phyloP scores from a whole-genome alignment of 2,888 invertebrate species.

The Hirtodrosophila cameraria region DNA sequence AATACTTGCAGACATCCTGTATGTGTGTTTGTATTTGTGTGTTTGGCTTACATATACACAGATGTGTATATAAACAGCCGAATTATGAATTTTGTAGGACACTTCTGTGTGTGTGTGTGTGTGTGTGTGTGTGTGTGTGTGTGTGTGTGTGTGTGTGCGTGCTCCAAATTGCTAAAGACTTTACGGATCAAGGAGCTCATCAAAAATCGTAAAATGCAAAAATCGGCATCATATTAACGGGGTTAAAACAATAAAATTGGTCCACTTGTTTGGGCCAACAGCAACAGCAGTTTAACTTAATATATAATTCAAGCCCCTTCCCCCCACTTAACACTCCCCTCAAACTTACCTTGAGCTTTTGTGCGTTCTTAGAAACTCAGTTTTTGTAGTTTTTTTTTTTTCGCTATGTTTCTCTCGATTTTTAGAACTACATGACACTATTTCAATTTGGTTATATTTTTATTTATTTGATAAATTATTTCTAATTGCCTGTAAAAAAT shows the following conservation, averaged over 20 bases:
- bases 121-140: constrained; percentile 1
- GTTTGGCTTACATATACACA: constrained; percentile 29
- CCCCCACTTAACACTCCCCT: too few species aligned
- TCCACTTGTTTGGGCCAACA: constrained; percentile 32
- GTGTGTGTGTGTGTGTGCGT: constrained; percentile 27
- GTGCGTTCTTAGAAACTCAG: constrained; percentile 44
- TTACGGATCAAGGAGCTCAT: constrained; percentile 79
- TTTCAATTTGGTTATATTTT: constrained; percentile 24
- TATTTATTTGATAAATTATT: constrained; percentile 12
- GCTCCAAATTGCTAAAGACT: constrained; percentile 61
- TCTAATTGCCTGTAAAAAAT: constrained; percentile 33
- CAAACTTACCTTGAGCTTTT: constrained; percentile 57
- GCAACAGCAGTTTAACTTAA: constrained; percentile 23
- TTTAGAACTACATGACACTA: constrained; percentile 52
- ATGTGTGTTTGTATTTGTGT: constrained; percentile 5
- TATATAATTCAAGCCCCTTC: background rate
- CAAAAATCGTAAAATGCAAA: constrained; percentile 77
- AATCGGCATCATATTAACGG: constrained; percentile 50
- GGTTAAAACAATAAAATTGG: constrained; percentile 24
- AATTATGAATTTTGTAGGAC: constrained; percentile 79
- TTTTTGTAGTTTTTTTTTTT: constrained; percentile 22
- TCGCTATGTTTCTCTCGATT: constrained; percentile 14
- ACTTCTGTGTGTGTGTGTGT: constrained; percentile 37
- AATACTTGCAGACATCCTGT: constrained; percentile 41
- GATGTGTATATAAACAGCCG: constrained; percentile 63